phyloP scores from a whole-genome alignment of 2,113 vertebrate species.

The Ctenomys sociabilis region DNA sequence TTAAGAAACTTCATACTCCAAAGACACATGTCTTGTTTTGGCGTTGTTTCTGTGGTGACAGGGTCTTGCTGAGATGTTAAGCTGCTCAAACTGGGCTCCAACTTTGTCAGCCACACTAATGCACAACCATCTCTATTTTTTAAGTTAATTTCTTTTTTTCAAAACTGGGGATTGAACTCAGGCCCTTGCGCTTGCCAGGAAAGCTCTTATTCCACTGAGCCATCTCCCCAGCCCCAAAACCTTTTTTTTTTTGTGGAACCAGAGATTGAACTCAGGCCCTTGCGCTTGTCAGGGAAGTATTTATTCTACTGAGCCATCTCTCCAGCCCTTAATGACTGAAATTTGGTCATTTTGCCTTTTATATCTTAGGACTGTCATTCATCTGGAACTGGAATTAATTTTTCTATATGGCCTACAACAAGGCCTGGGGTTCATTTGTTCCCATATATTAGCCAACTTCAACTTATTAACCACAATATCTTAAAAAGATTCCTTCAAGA shows the following conservation, averaged over 20 bases:
- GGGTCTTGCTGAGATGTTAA: background rate
- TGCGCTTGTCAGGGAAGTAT: too few species aligned
- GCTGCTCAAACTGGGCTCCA: background rate
- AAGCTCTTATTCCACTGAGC: too few species aligned
- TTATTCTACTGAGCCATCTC: too few species aligned
- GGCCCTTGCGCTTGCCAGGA: too few species aligned
- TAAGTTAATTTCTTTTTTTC: background rate
- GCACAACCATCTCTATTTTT: background rate
- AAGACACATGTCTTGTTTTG: background rate
- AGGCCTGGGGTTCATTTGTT: background rate
- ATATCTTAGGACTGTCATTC: background rate
- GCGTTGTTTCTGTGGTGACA: background rate
- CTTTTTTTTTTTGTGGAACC: too few species aligned
- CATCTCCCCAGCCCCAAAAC: too few species aligned
- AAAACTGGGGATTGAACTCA: too few species aligned
- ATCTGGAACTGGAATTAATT: background rate
- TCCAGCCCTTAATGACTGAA: too few species aligned
- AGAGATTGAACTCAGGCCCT: too few species aligned
- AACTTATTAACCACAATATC: background rate
- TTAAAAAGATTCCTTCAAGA: background rate
- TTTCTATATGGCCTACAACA: background rate
- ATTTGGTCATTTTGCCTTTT: conserved; percentile 16
- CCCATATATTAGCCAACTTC: background rate
- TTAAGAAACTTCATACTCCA: background rate
- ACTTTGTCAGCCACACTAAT: background rate